Conservation (phyloP, 2,113 vertebrate genomes). For the Brachionichthys hirsutus region DNA sequence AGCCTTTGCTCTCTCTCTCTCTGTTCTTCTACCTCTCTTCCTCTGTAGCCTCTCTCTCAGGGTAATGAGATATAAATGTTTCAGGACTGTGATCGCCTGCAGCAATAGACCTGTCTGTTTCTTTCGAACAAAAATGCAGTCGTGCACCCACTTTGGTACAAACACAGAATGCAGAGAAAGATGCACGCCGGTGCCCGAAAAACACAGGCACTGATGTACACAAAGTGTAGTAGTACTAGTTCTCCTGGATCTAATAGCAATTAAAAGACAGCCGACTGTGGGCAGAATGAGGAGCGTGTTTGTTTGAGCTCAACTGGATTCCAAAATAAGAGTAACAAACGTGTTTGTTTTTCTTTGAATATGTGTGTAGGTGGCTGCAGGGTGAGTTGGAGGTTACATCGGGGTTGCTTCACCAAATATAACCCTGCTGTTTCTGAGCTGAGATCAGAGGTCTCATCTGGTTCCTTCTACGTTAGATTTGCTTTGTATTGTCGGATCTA, state of each 20-base stretch:
- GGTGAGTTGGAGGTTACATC: conserved; percentile 46
- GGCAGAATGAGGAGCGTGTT: conserved; percentile 19
- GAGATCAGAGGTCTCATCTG: conserved; percentile 30
- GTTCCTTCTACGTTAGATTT: conserved; percentile 1
- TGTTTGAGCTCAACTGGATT: conserved; percentile 24
- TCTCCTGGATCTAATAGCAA: conserved; percentile 21
- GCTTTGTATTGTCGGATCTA: neutral
- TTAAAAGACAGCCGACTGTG: conserved; percentile 53
- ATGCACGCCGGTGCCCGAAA: neutral
- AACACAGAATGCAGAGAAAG: conserved; percentile 4
- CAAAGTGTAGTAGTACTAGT: conserved; percentile 61
- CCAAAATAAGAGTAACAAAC: conserved; percentile 17
- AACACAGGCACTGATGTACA: conserved; percentile 3
- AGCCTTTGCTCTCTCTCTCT: neutral
- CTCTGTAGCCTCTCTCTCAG: conserved; percentile 31
- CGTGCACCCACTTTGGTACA: neutral
- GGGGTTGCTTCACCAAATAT: conserved; percentile 47
- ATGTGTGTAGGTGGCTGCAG: conserved; percentile 48
- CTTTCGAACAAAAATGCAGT: conserved; percentile 30
- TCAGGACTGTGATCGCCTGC: conserved; percentile 54
- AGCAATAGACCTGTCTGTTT: conserved; percentile 56
- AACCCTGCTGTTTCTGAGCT: conserved; percentile 39
- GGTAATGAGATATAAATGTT: conserved; percentile 72
- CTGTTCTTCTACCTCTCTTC: neutral
- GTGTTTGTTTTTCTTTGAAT: conserved; percentile 1